Conservation (phyloP, 2,797 vertebrate genomes). For the Myotis planiceps region DNA sequence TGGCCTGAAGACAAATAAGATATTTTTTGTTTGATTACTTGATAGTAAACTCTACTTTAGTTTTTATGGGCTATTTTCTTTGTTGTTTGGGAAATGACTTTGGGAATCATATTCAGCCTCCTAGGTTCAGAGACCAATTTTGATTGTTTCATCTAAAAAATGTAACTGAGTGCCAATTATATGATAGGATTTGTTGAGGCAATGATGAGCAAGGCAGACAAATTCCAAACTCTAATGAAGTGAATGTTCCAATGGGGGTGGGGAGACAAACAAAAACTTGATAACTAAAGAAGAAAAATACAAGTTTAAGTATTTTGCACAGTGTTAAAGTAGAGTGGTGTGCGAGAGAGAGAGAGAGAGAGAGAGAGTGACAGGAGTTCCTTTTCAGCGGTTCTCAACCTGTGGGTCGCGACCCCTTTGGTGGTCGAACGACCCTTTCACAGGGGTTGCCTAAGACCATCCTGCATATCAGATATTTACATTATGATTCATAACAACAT, state of each 20-base stretch:
- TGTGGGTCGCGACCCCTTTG: too few relatives aligned
- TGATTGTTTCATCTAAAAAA: neutral
- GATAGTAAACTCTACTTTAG: neutral
- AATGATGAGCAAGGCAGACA: neutral
- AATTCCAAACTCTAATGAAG: neutral
- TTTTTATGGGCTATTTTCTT: neutral
- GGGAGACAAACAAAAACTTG: neutral
- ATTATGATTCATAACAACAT: too few relatives aligned
- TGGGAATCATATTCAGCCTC: neutral
- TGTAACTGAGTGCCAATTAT: neutral
- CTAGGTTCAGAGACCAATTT: neutral
- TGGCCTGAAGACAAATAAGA: neutral
- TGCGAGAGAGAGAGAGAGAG: neutral
- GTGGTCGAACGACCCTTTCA: too few relatives aligned
- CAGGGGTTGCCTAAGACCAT: too few relatives aligned
- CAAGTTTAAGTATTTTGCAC: neutral
- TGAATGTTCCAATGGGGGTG: neutral
- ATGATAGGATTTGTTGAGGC: neutral
- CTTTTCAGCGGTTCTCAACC: too few relatives aligned
- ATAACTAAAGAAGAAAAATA: neutral
- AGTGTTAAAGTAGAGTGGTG: neutral
- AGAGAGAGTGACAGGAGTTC: neutral
- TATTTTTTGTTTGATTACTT: neutral
- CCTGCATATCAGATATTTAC: too few relatives aligned
- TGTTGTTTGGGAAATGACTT: neutral